Evolutionary conservation across 2,797 vertebrate species (phyloP).

Genomic region (Spinus pinus): DNA sequence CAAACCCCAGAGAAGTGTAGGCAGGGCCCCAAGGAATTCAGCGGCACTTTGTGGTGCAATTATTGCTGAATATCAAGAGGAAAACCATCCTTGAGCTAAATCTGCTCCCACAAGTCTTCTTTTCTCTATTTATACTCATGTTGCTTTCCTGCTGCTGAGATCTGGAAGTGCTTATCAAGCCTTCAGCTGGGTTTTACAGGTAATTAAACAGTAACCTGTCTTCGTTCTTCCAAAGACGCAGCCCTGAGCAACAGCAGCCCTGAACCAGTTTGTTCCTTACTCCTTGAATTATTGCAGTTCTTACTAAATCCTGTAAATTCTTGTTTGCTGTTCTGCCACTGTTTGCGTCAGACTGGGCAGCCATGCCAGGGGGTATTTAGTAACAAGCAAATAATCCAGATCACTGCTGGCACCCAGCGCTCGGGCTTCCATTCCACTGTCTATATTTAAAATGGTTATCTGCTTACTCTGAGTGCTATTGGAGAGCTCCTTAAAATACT

Average conservation of each 20-base stretch:
- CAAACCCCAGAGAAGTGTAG: background rate
- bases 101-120: background rate
- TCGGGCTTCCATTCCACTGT: background rate
- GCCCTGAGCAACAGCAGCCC: background rate
- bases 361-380: background rate
- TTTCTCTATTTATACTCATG: background rate
- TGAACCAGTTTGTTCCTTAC: background rate
- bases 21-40: background rate
- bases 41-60: background rate
- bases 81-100: background rate
- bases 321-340: background rate
- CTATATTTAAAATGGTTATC: conserved; percentile 48
- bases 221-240: background rate
- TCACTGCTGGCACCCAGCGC: background rate
- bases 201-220: background rate
- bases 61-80: background rate
- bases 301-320: conserved; percentile 3
- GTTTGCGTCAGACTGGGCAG: conserved; percentile 3
- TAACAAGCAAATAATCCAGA: conserved; percentile 23
- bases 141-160: background rate
- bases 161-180: background rate
- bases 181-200: background rate
- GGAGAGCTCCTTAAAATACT: conserved; percentile 25
- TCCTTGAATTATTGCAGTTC: background rate
- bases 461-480: background rate